These are phyloP conservation scores for Austrolebias charrua DNA, from an alignment of 2,797 vertebrate genomes.

Conservation along the genomic window DNA sequence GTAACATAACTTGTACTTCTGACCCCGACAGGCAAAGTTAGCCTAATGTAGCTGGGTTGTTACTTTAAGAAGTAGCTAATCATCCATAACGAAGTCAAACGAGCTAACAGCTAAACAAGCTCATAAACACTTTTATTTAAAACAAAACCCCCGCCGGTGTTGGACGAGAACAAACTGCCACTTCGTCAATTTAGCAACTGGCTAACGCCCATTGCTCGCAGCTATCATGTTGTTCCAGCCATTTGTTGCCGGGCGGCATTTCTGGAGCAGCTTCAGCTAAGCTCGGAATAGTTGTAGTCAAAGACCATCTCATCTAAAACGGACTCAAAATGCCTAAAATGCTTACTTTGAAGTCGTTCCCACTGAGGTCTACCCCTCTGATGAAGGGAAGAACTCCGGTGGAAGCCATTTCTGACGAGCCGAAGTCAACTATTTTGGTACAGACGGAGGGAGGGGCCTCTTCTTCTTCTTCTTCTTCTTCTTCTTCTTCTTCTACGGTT, in stretches of 20 bases:
- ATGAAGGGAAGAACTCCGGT: slow-evolving; percentile 98
- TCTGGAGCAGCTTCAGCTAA: slow-evolving; percentile 17
- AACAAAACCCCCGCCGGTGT: neutral
- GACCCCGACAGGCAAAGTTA: slow-evolving; percentile 21
- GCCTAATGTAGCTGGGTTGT: slow-evolving; percentile 20
- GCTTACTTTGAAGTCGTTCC: slow-evolving; percentile 97
- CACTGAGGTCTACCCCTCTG: slow-evolving; percentile 94
- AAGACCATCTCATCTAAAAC: neutral
- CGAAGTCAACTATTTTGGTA: slow-evolving; percentile 74
- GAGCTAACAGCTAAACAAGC: neutral
- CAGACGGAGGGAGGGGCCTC: neutral
- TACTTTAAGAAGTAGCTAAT: slow-evolving; percentile 9
- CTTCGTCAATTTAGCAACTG: slow-evolving; percentile 56
- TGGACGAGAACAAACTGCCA: neutral
- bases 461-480: slow-evolving; percentile 38
- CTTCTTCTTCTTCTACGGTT: too few relatives aligned
- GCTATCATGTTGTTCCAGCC: slow-evolving; percentile 48
- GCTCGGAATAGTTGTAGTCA: neutral
- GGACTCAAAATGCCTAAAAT: fast-evolving
- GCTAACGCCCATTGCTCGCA: slow-evolving; percentile 78
- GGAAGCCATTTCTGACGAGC: slow-evolving; percentile 86
- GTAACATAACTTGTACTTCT: slow-evolving; percentile 3
- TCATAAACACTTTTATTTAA: neutral
- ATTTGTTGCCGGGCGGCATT: slow-evolving; percentile 2
- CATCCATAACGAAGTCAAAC: neutral